Evolutionary conservation across 2,113 vertebrate species (phyloP).

Genomic region (Notiomystis cincta): DNA sequence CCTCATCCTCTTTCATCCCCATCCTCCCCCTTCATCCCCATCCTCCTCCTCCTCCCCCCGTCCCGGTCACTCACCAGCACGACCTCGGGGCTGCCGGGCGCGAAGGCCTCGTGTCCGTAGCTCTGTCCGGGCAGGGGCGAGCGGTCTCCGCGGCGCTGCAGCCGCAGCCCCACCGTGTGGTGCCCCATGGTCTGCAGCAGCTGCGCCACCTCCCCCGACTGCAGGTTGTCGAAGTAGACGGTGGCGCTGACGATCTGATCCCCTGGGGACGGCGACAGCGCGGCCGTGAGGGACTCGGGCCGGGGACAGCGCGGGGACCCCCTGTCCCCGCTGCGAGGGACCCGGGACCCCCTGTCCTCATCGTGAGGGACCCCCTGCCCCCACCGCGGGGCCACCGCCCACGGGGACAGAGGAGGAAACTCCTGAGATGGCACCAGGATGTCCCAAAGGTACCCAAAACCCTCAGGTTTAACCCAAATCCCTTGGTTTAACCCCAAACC

Average conservation of each 20-base stretch:
- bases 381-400: neutral
- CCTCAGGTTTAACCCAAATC: too few species aligned
- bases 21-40: too few species aligned
- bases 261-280: constrained; percentile 62
- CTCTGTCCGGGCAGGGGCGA: constrained; percentile 76
- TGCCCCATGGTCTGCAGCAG: constrained; percentile 85
- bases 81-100: constrained; percentile 80
- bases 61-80: constrained; percentile 77
- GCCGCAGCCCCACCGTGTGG: constrained; percentile 88
- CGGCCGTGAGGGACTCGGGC: neutral
- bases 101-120: constrained; percentile 50
- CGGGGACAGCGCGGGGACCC: neutral
- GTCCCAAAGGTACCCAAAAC: accelerated
- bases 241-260: constrained; percentile 95
- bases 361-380: neutral
- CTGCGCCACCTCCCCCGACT: constrained; percentile 84
- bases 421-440: neutral
- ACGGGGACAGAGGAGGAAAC: neutral
- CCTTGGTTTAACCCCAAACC: too few species aligned
- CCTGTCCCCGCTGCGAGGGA: too few species aligned
- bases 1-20: too few species aligned
- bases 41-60: too few species aligned
- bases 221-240: constrained; percentile 93
- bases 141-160: constrained; percentile 86
- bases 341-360: too few species aligned